phyloP scores from a whole-genome alignment of 2,113 vertebrate species.

The Barnardius zonarius region DNA sequence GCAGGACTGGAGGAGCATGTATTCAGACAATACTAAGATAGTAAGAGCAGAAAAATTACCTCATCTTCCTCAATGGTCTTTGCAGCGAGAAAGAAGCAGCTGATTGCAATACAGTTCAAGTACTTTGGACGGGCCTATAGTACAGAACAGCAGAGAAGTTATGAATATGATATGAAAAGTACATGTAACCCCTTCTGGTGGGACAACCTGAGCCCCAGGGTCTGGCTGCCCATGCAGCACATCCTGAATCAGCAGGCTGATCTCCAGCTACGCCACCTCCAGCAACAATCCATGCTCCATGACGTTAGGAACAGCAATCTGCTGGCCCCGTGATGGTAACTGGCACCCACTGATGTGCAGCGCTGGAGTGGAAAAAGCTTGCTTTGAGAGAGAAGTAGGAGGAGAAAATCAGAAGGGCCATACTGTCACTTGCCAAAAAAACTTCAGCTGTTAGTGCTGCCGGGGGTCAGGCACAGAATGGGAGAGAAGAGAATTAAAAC shows the following conservation, averaged over 20 bases:
- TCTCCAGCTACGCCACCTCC: neutral
- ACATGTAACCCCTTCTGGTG: neutral
- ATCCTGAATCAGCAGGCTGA: neutral
- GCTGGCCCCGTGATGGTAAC: accelerated
- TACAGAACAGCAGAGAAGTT: neutral
- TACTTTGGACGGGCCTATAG: conserved; percentile 94
- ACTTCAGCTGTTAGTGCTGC: neutral
- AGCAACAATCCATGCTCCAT: neutral
- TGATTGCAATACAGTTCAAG: conserved; percentile 94
- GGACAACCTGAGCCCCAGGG: neutral
- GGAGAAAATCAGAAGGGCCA: neutral
- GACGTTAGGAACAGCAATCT: neutral
- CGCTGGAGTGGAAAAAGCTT: neutral
- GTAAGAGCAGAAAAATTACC: conserved; percentile 67
- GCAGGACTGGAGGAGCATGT: neutral
- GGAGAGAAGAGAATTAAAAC: neutral
- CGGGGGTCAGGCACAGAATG: accelerated
- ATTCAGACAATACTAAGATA: accelerated
- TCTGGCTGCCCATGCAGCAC: neutral
- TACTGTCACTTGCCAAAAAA: neutral
- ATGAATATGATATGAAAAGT: neutral
- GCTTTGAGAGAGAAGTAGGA: neutral
- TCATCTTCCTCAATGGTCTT: conserved; percentile 97
- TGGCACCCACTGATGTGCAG: neutral
- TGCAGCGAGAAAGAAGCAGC: conserved; percentile 95